Base-by-base conservation (phyloP, 2,888 invertebrate genomes). In the Didymodactylos carnosus region DNA sequence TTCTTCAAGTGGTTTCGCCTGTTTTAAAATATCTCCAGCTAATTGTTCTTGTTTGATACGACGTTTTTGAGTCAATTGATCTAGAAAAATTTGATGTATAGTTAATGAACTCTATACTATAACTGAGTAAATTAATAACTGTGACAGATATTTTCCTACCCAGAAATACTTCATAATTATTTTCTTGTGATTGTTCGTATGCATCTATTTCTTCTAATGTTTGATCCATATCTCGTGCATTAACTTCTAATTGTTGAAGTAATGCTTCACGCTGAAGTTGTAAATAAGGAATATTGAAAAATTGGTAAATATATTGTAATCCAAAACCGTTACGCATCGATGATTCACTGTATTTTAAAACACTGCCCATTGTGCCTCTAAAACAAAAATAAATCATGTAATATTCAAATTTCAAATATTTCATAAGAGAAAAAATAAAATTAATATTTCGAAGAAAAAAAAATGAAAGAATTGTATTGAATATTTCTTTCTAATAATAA, bases 281-380 rank as follows among this genome's bases (percentile, higher is more conserved):
- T 51, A 95, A 86, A 82, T 94, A 95, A 72, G 95, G 94, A 75
- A 95, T 87, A 83, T 92, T 94, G 81, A 95, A 89, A 84, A 94
- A 95, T 84, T 92, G 92, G 85, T 95, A 92, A 72, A 95, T 86
- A 76, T 92, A 87, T 80, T 92, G 89, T 73, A 95, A 84, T 6
- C 95, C 95, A 84, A 94, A 94, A 1, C 93, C 93, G 84, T 94
- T 94, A 79, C 92, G 87, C 94, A 94, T 94, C 4, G 93, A 94
- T 0, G 91, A 88, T 83, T 94, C 93, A 0, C 91, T 90, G 81
- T 92, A 93, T 40, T 92, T 87, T 27, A 93, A 87, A 81, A 83
- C 72, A n/a, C 71, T 71, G 27, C 62, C 71, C 25, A 74, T 43
- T 3, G 62, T 62, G 25, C 74, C 74, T 23, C 74, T 71, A 39